Base-by-base conservation (phyloP, 2,888 invertebrate genomes). In the Eremobia ochroleuca region DNA sequence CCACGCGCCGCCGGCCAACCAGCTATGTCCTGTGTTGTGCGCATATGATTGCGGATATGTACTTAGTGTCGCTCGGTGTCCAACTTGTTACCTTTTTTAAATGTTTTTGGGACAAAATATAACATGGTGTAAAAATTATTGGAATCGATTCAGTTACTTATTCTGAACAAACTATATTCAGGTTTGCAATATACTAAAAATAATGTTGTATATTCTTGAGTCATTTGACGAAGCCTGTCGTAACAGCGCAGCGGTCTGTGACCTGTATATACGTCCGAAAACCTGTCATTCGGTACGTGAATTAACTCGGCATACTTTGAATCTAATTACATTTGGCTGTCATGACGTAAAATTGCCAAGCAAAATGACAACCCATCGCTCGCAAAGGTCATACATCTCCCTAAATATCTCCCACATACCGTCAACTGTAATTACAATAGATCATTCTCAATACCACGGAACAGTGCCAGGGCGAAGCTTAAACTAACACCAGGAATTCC, bases 401-500 rank as follows among this genome's bases (percentile, higher is more conserved):
- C 9, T 66, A 46, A 21, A 66, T 31, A 21, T 43, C 49, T 21
- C 25, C 49, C 40, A 64, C 37, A 76, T n/a, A 64, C 9, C 28
- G 25, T 75, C 68, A 77, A 31, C 61, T 18, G 55, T 70, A 70
- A 83, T 81, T 64, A 66, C 66, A 64, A 77, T 81, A 83, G 34
- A 81, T 83, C 74, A 77, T 72, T 81, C 61, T 21, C 73, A 81
- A 66, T 68, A 61, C 43, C 70, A n/a, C 46, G 55, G 55, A 69
- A 61, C 61, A 71, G 52, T 79, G 85, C 82, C 82, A 86, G 79
- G 49, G 31, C 59, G 8, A 28, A 76, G 81, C 75, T 74, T 78
- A 68, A 71, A 78, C 73, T 78, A 79, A 81, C 71, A 87, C 76
- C 52, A 79, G 79, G 70, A 85, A 83, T 77, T 71, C 65, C 64